Evolutionary conservation across 1,140 invertebrate species (phyloP).

Genomic region (Conus ventricosus): DNA sequence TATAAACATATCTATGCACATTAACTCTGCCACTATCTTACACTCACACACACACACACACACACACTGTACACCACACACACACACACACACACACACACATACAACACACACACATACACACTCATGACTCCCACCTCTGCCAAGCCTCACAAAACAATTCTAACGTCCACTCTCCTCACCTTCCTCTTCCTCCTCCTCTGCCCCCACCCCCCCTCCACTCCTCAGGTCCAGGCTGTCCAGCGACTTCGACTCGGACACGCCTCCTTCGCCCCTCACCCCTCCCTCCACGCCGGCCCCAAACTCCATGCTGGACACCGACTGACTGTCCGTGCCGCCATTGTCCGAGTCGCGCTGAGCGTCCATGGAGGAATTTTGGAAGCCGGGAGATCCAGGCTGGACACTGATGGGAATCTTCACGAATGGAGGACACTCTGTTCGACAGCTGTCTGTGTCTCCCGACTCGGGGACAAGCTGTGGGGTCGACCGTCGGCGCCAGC

Average conservation of each 20-base stretch:
- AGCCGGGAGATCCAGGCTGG: slow-evolving; percentile 68
- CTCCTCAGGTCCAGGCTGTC: slow-evolving; percentile 63
- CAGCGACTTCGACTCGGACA: slow-evolving; percentile 61
- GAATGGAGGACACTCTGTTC: slow-evolving; percentile 17
- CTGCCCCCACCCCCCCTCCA: not conserved
- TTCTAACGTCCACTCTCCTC: not conserved
- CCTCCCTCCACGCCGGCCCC: slow-evolving; percentile 69
- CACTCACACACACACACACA: too few species aligned
- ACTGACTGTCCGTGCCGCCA: slow-evolving; percentile 61
- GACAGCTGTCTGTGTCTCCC: slow-evolving; percentile 8
- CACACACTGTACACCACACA: too few species aligned
- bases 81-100: too few species aligned
- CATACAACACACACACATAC: too few species aligned
- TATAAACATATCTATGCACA: too few species aligned
- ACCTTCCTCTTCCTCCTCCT: not conserved
- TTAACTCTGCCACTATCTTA: too few species aligned
- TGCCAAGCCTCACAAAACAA: not conserved
- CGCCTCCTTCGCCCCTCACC: slow-evolving; percentile 47
- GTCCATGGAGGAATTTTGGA: not conserved
- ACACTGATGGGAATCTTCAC: slow-evolving; percentile 68
- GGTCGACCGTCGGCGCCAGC: not conserved
- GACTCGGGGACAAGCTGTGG: slow-evolving; percentile 18
- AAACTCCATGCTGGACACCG: slow-evolving; percentile 75
- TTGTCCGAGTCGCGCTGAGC: slow-evolving; percentile 26
- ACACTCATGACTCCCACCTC: not conserved